A percentile compares a stretch with the other conserved stretches of the same genome.
phyloP scores from a whole-genome alignment of 2,888 invertebrate species.

The Creontiades dilutus region DNA sequence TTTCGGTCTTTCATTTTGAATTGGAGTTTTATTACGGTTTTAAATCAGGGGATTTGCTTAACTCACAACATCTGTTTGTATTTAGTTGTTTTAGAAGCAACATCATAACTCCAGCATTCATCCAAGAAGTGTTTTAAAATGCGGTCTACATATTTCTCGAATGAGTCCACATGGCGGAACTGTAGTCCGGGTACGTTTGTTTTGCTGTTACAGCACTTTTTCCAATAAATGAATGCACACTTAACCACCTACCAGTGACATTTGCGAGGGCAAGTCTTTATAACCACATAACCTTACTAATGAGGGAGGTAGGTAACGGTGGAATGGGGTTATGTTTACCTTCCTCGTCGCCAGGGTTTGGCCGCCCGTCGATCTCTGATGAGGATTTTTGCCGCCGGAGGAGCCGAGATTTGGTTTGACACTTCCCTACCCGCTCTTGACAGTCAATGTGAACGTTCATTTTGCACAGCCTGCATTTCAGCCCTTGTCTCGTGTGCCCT shows the following conservation, averaged over 20 bases:
- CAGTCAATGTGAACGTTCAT: constrained; percentile 95
- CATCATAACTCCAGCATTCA: no score
- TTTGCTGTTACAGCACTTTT: no score
- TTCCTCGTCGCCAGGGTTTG: constrained; percentile 70
- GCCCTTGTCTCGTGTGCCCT: constrained; percentile 95
- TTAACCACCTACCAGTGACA: not conserved
- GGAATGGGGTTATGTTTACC: constrained; percentile 42
- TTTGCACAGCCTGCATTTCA: constrained; percentile 94
- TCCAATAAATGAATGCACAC: no score
- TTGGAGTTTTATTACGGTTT: no score
- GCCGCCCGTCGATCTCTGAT: constrained; percentile 86
- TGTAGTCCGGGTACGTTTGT: no score
- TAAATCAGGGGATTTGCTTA: no score
- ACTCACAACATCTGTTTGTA: no score
- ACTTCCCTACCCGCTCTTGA: constrained; percentile 86
- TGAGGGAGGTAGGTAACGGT: not conserved
- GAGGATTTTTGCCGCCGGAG: constrained; percentile 93
- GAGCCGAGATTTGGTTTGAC: constrained; percentile 91
- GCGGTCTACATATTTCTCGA: no score
- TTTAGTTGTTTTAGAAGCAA: no score
- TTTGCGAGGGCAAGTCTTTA: not conserved
- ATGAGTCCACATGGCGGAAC: no score
- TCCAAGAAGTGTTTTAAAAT: no score
- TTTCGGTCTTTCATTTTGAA: no score
- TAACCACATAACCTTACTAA: not conserved